Evolutionary conservation across 1,140 invertebrate species (phyloP), one percentile per base, ranked within the genome.

Genomic region (Gonioctena quinquepunctata): DNA sequence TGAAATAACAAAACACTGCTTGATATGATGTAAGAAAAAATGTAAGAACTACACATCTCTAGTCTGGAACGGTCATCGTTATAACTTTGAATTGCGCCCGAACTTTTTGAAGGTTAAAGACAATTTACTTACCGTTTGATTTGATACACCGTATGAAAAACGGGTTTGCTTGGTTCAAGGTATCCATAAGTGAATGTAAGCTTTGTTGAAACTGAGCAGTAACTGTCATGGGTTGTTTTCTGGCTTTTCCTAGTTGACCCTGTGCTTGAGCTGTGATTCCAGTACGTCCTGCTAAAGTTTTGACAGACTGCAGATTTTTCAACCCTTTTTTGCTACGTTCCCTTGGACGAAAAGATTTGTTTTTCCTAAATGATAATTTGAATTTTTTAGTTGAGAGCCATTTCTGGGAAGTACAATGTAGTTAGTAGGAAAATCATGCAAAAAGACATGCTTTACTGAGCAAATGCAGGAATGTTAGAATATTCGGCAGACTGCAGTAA

Each of bases 141-240:
- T 99, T 99, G 76, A 99, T 98, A 83, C 96, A 98, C 54, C 96
- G 88, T 71, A 99, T 97, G 82, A 99, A 99, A 85, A 96, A 98
- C 1, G 96, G 96, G 85, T 97, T 97, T 0, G 96, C 95, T 81
- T 96, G 93, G 81, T 96, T 96, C 7, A 99, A 83, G 0, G 96
- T 96, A 76, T 95, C 93, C 95, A 98, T 97, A 11, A 98, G 85
- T 28, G 92, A 91, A 66, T 94, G 92, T 22, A 99, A 85, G 18
- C 94, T 96, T 79, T 95, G 93, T 80, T 97, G 94, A 83, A 98
- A 98, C 84, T 98, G 96, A 2, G 94, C 93, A 0, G 94, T 93
- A 1, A 98, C 96, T 1, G 96, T 98, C 74, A 94, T 89, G 7
- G 94, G 94, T 77, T 95, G 93, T 85, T 96, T 94, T 25, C 93